Base-by-base conservation (phyloP, 2,797 vertebrate genomes). In the Atherinosoma microstoma region DNA sequence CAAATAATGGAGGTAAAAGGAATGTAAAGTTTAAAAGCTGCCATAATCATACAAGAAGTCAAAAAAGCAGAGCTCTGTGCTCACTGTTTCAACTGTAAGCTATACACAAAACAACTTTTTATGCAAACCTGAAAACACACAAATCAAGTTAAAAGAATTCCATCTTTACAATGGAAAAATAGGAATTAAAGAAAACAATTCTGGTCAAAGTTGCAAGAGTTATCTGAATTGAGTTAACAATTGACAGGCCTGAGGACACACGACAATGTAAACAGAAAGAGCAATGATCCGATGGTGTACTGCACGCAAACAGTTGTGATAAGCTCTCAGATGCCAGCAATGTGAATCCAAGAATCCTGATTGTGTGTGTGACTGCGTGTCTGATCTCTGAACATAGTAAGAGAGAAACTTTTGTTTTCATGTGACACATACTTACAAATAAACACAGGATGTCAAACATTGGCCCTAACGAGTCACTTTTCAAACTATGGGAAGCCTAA, bases 141-240 rank as follows among this genome's bases (percentile, higher is more conserved):
- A 38, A 36, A 74, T 1, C 6, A 70, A 71, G 84, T 87, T 86
- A 84, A 87, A 15, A 74, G 66, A 67, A 75, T 85, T 87, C 67
- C 64, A 63, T 66, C 16, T 62, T 40, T 35, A 56, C 78, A 67
- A 11, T 34, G 42, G 36, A 68, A 81, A 80, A 76, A 82, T 66
- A 78, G 68, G 80, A 81, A 75, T 79, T 69, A 76, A 27, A 13
- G 27, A 30, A 58, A 78, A 78, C 85, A 69, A 15, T 27, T 74
- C 45, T 34, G 91, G 90, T 91, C 93, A 92, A 92, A 92, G 92
- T 94, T 83, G 90, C 64, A 59, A 18, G 6, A 66, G 40, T 92
- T 91, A 93, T 94, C 91, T 88, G 15, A 54, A 73, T 34, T 0
- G 2, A 58, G 88, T 91, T 89, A 91, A 89, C 47, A 70, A 92